A percentile compares a stretch with the other conserved stretches of the same genome.
Evolutionary conservation across 92 coral and sea anemone genomes (phyloP).

Genomic region (Bergia sp.): DNA sequence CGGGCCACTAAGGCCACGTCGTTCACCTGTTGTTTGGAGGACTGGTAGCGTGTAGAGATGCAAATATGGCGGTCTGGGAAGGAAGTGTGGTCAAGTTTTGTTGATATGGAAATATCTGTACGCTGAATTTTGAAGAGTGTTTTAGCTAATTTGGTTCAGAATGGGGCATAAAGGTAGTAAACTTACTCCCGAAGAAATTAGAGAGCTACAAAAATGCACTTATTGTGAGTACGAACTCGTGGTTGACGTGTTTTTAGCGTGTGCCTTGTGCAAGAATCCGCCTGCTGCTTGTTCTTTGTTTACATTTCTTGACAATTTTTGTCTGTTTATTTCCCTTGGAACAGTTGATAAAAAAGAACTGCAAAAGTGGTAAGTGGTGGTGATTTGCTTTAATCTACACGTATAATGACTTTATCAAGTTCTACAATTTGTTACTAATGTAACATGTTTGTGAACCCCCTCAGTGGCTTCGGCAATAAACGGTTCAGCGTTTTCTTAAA

Average conservation of each 20-base stretch:
- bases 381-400: neutral
- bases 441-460: slow-evolving; percentile 8
- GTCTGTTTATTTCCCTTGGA: slow-evolving; percentile 30
- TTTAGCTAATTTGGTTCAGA: slow-evolving; percentile 15
- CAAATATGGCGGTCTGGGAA: slow-evolving; percentile 41
- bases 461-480: neutral
- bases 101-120: slow-evolving; percentile 49
- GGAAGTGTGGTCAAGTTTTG: slow-evolving; percentile 45
- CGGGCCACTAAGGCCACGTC: too few species aligned
- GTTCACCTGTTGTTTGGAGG: neutral
- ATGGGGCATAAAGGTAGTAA: slow-evolving; percentile 98
- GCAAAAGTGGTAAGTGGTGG: slow-evolving; percentile 89
- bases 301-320: slow-evolving; percentile 41
- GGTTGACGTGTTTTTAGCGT: slow-evolving; percentile 39
- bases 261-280: slow-evolving; percentile 49
- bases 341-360: slow-evolving; percentile 98
- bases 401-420: neutral
- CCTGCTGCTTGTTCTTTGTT: slow-evolving; percentile 54
- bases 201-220: slow-evolving; percentile 93
- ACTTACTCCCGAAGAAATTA: slow-evolving; percentile 88
- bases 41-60: slow-evolving; percentile 28
- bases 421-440: neutral
- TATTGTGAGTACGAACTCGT: slow-evolving; percentile 81
- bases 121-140: slow-evolving; percentile 33
- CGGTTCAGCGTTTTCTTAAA: neutral